Base-by-base conservation (phyloP, 2,888 invertebrate genomes). In the Diplolepis rosae region DNA sequence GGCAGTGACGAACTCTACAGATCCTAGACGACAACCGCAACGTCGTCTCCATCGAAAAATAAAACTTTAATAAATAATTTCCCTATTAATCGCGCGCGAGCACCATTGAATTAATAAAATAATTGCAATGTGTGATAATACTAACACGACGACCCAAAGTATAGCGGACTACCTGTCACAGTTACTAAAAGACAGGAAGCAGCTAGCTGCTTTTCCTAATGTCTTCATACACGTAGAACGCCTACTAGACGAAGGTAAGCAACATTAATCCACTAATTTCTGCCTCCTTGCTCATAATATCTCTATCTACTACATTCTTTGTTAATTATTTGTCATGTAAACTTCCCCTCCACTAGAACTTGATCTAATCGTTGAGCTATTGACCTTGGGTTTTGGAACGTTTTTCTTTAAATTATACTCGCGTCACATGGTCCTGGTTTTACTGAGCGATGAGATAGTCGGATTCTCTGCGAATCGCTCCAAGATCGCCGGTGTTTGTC, bases 151-250 rank as follows among this genome's bases (percentile, higher is more conserved):
- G 90, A 96, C 96, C 91, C 96, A 97, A 91, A 97, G 96, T 92
- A 96, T 97, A 92, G 98, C 99, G 91, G 99, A 99, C 92, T 99
- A 99, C 93, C 93, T 99, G 93, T 98, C 99, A 90, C 99, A 99
- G 92, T 94, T 99, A 92, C 94, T 99, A 90, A 99, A 99, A 94
- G 99, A 99, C 94, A 97, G 98, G 93, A 99, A 99, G 93, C 98
- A 99, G 93, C 93, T 99, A 90, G 97, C 98, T 89, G 98, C 98
- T 89, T 98, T 99, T 92, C 99, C 99, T 85, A 98, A 98, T 93
- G 97, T 99, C 90, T 99, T 99, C 93, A 95, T 97, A 92, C 99
- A 99, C 92, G 95, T 98, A 90, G 99, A 99, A 91, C 94, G 99
- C 90, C 95, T 99, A 88, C 93, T 99, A 90, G 99, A 99, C 90